These are phyloP conservation scores for Megathymus violae DNA, from an alignment of 1,140 invertebrate genomes.

Conservation along the genomic window DNA sequence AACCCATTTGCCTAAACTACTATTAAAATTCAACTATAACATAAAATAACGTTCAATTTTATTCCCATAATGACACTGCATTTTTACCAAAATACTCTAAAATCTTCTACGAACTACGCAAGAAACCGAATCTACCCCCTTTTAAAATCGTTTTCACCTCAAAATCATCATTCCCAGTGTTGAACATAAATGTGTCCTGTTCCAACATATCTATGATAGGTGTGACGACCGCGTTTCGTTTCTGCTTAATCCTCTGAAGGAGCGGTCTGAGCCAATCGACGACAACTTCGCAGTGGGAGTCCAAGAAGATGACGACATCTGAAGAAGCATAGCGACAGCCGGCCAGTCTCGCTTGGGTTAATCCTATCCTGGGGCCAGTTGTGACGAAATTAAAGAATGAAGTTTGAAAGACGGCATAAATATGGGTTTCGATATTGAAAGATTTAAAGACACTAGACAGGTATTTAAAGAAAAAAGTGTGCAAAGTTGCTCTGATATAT, in stretches of 20 bases:
- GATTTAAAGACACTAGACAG: not conserved
- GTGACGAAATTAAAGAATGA: slow-evolving; percentile 86
- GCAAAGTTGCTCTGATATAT: no score
- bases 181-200: slow-evolving; percentile 94
- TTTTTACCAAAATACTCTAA: not conserved
- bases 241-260: slow-evolving; percentile 92
- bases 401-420: slow-evolving; percentile 87
- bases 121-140: slow-evolving; percentile 5
- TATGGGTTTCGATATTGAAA: not conserved
- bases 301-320: slow-evolving; percentile 95
- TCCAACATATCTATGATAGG: slow-evolving; percentile 88
- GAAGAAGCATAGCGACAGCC: slow-evolving; percentile 90
- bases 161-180: slow-evolving; percentile 76
- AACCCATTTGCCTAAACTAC: not conserved
- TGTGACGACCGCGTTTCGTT: slow-evolving; percentile 90
- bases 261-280: slow-evolving; percentile 94
- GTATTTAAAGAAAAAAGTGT: no score
- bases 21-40: not conserved
- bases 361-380: slow-evolving; percentile 84
- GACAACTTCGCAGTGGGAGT: slow-evolving; percentile 96
- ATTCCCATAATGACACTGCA: not conserved
- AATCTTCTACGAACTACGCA: not conserved
- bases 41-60: not conserved
- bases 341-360: slow-evolving; percentile 92
- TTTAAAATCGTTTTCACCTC: slow-evolving; percentile 85